Percentiles rank a stretch among this genome's conserved stretches.
Evolutionary conservation across 35 echinoderm and acorn worm genomes (phyloP).

Genomic region (Apostichopus californicus): DNA sequence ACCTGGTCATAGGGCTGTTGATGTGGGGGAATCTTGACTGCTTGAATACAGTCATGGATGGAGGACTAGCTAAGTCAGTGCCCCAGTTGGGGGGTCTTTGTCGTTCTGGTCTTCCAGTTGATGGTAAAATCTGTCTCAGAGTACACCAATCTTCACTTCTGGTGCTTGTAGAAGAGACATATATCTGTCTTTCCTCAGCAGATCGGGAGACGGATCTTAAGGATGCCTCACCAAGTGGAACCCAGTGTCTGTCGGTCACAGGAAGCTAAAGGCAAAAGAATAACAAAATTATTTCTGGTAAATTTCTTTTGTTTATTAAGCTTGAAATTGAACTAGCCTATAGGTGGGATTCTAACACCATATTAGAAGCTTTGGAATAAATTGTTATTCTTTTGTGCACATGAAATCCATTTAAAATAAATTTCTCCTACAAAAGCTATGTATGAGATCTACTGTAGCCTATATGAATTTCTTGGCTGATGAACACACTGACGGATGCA

Average conservation of each 20-base stretch:
- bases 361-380: no score
- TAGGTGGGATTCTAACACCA: no score
- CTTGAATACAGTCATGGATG: slow-evolving; percentile 61
- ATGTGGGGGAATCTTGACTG: slow-evolving; percentile 90
- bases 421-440: no score
- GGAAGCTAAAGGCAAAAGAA: slow-evolving; percentile 46
- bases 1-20: slow-evolving; percentile 99
- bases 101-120: slow-evolving; percentile 70
- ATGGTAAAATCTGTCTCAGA: slow-evolving; percentile 80
- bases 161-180: slow-evolving; percentile 79
- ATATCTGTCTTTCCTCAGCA: slow-evolving; percentile 77
- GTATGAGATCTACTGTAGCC: no score
- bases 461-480: no score
- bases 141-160: slow-evolving; percentile 96
- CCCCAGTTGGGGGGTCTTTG: slow-evolving; percentile 92
- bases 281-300: no score
- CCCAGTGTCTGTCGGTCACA: slow-evolving; percentile 64
- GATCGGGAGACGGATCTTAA: slow-evolving; percentile 68
- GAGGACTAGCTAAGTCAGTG: slow-evolving; percentile 73
- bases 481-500: no score
- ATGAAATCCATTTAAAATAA: no score
- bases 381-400: no score
- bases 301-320: no score
- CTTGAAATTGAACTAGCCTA: no score
- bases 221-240: slow-evolving; percentile 83